Percentiles rank a stretch among this genome's conserved stretches.
Conservation (phyloP, 2,888 invertebrate genomes). For the Gryllus longicercus region DNA sequence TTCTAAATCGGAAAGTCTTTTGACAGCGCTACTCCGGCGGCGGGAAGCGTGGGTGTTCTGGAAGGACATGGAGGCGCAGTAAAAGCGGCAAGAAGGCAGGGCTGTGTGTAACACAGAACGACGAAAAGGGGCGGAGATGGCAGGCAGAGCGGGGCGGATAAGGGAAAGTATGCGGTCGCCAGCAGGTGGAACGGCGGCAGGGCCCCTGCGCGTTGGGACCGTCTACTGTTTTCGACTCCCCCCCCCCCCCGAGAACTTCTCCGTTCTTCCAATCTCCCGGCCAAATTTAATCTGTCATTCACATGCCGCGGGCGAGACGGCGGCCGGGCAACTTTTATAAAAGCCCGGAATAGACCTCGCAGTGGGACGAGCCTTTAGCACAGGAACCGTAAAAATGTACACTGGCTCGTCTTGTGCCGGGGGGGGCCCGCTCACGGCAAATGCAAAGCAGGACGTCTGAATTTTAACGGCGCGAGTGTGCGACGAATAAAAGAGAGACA, state of each 20-base stretch:
- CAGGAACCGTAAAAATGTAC: neutral
- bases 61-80: no score
- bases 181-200: neutral
- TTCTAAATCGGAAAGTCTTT: no score
- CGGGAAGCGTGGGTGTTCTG: no score
- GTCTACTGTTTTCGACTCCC: conserved; percentile 1
- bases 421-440: no score
- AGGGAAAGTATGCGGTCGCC: neutral
- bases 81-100: no score
- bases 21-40: no score
- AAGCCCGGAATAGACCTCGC: neutral
- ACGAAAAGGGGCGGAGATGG: no score
- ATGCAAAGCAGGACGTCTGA: no score
- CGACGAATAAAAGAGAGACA: no score
- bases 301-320: neutral
- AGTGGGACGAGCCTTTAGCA: neutral
- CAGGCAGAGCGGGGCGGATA: no score
- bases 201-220: neutral
- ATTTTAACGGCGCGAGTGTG: no score
- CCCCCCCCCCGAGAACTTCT: neutral
- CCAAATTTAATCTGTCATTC: conserved; percentile 17
- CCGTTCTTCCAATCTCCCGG: neutral
- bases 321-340: neutral
- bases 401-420: neutral
- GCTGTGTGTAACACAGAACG: no score